Evolutionary conservation across 53 echinoderm and acorn worm species (phyloP).

Genomic region (Crossaster papposus): DNA sequence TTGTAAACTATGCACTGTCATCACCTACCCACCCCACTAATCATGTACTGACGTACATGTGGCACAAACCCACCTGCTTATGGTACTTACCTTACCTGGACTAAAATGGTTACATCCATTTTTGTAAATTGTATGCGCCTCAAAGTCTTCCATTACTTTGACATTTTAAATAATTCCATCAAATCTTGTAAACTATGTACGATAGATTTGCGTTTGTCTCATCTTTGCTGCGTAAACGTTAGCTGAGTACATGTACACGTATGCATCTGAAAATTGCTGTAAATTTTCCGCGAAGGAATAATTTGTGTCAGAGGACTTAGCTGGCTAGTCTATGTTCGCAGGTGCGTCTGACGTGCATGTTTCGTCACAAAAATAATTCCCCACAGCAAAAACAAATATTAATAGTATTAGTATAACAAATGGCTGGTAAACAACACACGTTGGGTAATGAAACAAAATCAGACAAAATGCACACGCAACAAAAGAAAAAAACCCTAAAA

Average conservation of each 20-base stretch:
- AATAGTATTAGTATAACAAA: constrained; percentile 24
- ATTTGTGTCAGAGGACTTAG: neutral
- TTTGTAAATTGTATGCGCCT: no score
- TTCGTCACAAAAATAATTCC: constrained; percentile 9
- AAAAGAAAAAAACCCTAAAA: neutral
- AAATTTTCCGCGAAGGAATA: neutral
- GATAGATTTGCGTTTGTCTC: no score
- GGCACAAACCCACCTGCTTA: neutral
- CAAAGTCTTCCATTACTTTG: no score
- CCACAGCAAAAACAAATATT: constrained; percentile 48
- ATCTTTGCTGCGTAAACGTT: no score
- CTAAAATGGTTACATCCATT: no score
- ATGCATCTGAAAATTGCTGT: no score
- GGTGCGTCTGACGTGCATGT: constrained; percentile 5
- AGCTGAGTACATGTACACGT: no score
- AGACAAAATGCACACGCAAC: neutral
- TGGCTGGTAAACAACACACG: constrained; percentile 23
- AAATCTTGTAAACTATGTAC: no score
- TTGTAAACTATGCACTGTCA: neutral
- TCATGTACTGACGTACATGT: neutral
- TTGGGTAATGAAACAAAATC: constrained; percentile 24
- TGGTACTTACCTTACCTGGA: no score
- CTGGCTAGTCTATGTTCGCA: constrained; percentile 30
- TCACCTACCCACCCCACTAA: neutral
- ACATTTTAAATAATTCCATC: no score